Evolutionary conservation across 92 coral and sea anemone genomes (phyloP), one percentile per base, ranked within the genome.

Genomic region (Isaurus tuberculatus): DNA sequence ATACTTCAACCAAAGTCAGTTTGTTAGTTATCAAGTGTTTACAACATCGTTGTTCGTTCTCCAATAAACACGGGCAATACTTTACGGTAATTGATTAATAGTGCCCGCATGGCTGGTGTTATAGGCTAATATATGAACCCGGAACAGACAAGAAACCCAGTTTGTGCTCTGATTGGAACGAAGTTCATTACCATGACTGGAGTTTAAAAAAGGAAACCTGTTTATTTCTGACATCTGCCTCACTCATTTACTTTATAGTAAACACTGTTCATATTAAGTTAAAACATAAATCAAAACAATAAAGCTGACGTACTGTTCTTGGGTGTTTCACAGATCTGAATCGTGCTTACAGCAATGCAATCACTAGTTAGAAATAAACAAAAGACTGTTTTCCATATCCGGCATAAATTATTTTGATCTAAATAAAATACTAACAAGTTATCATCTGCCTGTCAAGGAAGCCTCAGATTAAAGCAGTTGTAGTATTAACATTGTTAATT

Each of bases 41-140:
- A 34, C 49, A 23, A 26, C 51, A 23, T 34, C 42, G 11, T 26
- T 19, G 23, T 29, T 32, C 34, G 34, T 55, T 51, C 57, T 32
- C 80, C 46, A 64, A 58, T 23, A 26, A 28, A 49, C 48, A n/a
- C 5, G 36, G 48, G 30, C 82, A 32, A 77, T 77, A 77, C 34
- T 77, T 58, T 20, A 58, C 57, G 69, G 68, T 58, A 77, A 77
- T 77, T 77, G 64, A 77, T 77, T 55, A 23, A 77, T 55, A 77
- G 67, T 32, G 82, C 82, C 23, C 82, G 57, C 70, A 58, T 22
- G 82, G 58, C 67, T 44, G 20, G 32, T 10, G 32, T 19, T 33
- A 8, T 2, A 34, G n/a, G 68, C 49, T 69, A 77, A 77, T 77
- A 77, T 37, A 34, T 58, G 8, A 72, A 77, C 57, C 82, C 82